phyloP scores from a whole-genome alignment of 1,140 invertebrate genomes.

The Neuroterus valhalla region DNA sequence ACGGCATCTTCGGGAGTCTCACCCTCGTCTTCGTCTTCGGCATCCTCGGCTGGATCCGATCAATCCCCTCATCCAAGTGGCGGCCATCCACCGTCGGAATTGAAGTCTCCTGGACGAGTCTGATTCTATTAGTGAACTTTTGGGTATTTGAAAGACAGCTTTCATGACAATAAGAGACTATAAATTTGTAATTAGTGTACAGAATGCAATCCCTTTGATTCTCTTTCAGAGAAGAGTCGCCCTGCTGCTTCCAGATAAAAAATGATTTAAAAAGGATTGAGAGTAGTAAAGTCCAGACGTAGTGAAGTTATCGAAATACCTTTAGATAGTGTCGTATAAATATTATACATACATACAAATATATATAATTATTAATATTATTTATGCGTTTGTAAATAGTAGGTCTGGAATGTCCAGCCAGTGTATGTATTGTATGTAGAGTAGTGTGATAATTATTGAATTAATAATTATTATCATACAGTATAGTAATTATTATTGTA shows the following conservation, averaged over 20 bases:
- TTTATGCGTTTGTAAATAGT: slow-evolving; percentile 76
- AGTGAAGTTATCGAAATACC: slow-evolving; percentile 56
- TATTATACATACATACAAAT: slow-evolving; percentile 69
- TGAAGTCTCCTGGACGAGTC: slow-evolving; percentile 72
- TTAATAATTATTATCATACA: slow-evolving; percentile 65
- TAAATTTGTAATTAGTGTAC: slow-evolving; percentile 75
- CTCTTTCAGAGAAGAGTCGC: slow-evolving; percentile 44
- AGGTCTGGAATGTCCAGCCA: slow-evolving; percentile 67
- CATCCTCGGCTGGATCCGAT: slow-evolving; percentile 70
- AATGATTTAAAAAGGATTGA: slow-evolving; percentile 41
- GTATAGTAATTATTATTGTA: slow-evolving; percentile 57
- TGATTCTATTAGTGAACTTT: slow-evolving; percentile 57
- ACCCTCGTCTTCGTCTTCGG: slow-evolving; percentile 71
- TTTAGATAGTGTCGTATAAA: slow-evolving; percentile 67
- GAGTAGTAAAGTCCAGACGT: slow-evolving; percentile 49
- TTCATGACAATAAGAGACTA: slow-evolving; percentile 71
- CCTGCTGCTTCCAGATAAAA: slow-evolving; percentile 48
- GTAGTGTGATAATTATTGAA: slow-evolving; percentile 54
- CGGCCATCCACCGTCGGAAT: slow-evolving; percentile 62
- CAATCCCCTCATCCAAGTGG: slow-evolving; percentile 68
- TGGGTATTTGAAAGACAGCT: neutral
- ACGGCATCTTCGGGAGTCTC: slow-evolving; percentile 68
- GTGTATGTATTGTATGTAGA: slow-evolving; percentile 76
- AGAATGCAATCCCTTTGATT: slow-evolving; percentile 52
- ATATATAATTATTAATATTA: slow-evolving; percentile 72